These are phyloP conservation scores for Ectemnius cavifrons DNA, from an alignment of 2,888 invertebrate genomes.

Conservation along the genomic window DNA sequence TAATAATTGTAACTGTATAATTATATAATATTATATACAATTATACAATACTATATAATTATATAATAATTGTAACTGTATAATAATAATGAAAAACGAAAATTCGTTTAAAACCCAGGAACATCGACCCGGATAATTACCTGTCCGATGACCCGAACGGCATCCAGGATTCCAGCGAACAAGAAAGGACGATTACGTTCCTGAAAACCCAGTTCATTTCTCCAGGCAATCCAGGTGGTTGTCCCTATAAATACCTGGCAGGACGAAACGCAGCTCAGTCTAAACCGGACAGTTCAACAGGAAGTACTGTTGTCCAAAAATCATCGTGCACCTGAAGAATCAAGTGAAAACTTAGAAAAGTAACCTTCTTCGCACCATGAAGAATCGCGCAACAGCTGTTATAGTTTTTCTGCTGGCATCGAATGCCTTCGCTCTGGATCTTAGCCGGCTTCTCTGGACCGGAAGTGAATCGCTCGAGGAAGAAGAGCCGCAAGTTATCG, in stretches of 20 bases:
- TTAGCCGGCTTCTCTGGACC: slow-evolving; percentile 36
- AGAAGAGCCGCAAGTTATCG: slow-evolving; percentile 29
- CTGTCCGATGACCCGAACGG: background rate
- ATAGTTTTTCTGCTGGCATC: slow-evolving; percentile 10
- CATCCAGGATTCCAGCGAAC: no score
- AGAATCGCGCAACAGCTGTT: background rate
- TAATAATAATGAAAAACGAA: no score
- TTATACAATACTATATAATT: no score
- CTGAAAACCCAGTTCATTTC: slow-evolving; percentile 14
- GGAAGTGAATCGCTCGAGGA: background rate
- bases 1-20: no score
- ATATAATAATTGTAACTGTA: no score
- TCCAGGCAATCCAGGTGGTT: background rate
- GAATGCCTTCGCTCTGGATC: slow-evolving; percentile 17
- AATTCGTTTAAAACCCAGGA: no score
- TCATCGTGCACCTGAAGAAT: background rate
- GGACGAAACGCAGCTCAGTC: slow-evolving; percentile 10
- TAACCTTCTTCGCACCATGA: slow-evolving; percentile 22
- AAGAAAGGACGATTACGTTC: no score
- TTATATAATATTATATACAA: no score
- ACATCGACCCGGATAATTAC: background rate
- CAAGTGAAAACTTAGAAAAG: background rate
- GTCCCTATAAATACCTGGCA: slow-evolving; percentile 31
- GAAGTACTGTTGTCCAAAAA: background rate
- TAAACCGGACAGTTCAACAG: background rate